A percentile compares a stretch with the other conserved stretches of the same genome.
Evolutionary conservation across 1,140 invertebrate species (phyloP).

Genomic region (Magallana ariakensis): DNA sequence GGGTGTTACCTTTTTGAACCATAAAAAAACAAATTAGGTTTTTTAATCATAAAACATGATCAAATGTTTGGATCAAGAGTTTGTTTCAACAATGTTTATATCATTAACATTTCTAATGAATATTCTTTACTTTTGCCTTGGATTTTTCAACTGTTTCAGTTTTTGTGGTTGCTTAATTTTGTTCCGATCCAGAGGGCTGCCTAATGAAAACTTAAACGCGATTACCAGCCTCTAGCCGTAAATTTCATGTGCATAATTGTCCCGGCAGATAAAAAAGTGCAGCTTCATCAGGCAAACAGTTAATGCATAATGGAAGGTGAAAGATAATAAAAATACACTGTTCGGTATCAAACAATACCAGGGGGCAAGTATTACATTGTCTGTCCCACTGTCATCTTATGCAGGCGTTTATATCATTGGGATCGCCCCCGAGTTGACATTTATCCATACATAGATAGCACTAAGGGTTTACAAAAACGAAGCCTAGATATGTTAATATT

Average conservation of each 20-base stretch:
- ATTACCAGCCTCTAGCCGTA: too few relatives aligned
- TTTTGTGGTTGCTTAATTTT: too few relatives aligned
- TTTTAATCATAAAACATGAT: too few relatives aligned
- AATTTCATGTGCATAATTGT: not conserved
- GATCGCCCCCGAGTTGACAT: not conserved
- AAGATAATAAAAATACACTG: not conserved
- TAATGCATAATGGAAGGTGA: not conserved
- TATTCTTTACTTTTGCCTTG: too few relatives aligned
- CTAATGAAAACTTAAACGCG: too few relatives aligned
- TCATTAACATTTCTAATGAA: too few relatives aligned
- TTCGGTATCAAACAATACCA: not conserved
- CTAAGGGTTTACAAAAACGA: not conserved
- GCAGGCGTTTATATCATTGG: not conserved
- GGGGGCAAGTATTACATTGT: not conserved
- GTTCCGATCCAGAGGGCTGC: too few relatives aligned
- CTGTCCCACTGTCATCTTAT: not conserved
- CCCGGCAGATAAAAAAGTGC: not conserved
- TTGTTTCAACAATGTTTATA: too few relatives aligned
- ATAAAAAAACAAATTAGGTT: not conserved
- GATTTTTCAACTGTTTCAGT: too few relatives aligned
- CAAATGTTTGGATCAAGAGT: too few relatives aligned
- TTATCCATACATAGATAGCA: not conserved
- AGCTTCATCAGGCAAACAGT: not conserved
- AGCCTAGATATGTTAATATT: not conserved
- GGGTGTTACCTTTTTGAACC: not conserved